Percentiles rank a stretch among this genome's conserved stretches.
These are phyloP conservation scores for Pseudomyrmex sp. DNA, from an alignment of 1,140 invertebrate species.

Conservation along the genomic window DNA sequence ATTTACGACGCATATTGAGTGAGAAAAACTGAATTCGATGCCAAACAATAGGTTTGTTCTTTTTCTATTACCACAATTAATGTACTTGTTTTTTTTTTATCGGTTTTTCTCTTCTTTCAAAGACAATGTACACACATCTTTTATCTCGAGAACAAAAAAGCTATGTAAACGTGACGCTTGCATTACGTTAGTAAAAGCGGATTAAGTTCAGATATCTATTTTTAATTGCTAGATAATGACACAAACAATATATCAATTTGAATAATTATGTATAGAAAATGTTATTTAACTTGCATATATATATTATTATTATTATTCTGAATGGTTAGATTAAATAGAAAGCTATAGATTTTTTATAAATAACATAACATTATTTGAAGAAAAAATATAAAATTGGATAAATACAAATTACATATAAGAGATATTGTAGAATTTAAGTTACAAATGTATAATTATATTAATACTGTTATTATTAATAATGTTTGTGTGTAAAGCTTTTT, in stretches of 20 bases:
- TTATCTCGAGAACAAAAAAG: not conserved
- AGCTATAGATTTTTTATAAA: too few species aligned
- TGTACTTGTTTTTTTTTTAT: not conserved
- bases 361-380: too few species aligned
- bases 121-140: not conserved
- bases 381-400: too few species aligned
- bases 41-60: not conserved
- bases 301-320: not conserved
- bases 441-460: not conserved
- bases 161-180: not conserved
- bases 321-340: too few species aligned
- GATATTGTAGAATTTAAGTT: not conserved
- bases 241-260: too few species aligned
- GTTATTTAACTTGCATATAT: slow-evolving; percentile 11
- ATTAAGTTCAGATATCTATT: not conserved
- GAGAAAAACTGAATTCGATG: not conserved
- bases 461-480: not conserved
- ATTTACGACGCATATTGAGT: not conserved
- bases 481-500: too few species aligned
- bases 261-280: not conserved
- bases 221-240: not conserved
- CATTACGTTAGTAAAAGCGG: not conserved
- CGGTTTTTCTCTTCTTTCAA: not conserved
- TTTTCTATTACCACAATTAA: not conserved
- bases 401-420: not conserved